Evolutionary conservation across 1,140 invertebrate genomes (phyloP).

Genomic region (Listronotus oregonensis): DNA sequence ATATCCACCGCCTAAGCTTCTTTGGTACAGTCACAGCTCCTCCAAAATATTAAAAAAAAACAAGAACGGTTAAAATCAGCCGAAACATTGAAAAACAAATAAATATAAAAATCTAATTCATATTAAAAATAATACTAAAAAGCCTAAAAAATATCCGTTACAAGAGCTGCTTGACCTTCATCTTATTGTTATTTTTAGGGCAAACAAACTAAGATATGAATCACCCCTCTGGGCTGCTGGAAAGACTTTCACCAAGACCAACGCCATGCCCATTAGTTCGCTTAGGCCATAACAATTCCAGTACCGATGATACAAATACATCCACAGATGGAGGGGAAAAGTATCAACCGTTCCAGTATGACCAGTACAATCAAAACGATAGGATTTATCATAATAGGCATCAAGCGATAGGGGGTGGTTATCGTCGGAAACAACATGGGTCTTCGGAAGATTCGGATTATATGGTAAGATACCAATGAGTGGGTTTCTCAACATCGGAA

Average conservation of each 20-base stretch:
- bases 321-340: constrained; percentile 40
- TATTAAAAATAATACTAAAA: no score
- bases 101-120: no score
- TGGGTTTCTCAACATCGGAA: background rate
- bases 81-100: no score
- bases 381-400: constrained; percentile 31
- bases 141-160: no score
- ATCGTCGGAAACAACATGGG: constrained; percentile 23
- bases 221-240: constrained; percentile 48
- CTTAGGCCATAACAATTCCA: constrained; percentile 59
- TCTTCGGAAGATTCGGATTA: constrained; percentile 34
- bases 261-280: constrained; percentile 65
- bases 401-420: constrained; percentile 12
- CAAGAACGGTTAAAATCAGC: no score
- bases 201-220: constrained; percentile 44
- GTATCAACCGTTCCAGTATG: constrained; percentile 37
- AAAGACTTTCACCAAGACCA: constrained; percentile 54
- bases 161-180: no score
- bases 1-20: no score
- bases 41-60: no score
- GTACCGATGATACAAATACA: constrained; percentile 39
- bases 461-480: constrained; percentile 27
- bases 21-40: no score
- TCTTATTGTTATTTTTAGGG: constrained; percentile 22
- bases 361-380: constrained; percentile 28